These are phyloP conservation scores for Enchytraeus crypticus DNA, from an alignment of 2,888 invertebrate species.

Conservation along the genomic window DNA sequence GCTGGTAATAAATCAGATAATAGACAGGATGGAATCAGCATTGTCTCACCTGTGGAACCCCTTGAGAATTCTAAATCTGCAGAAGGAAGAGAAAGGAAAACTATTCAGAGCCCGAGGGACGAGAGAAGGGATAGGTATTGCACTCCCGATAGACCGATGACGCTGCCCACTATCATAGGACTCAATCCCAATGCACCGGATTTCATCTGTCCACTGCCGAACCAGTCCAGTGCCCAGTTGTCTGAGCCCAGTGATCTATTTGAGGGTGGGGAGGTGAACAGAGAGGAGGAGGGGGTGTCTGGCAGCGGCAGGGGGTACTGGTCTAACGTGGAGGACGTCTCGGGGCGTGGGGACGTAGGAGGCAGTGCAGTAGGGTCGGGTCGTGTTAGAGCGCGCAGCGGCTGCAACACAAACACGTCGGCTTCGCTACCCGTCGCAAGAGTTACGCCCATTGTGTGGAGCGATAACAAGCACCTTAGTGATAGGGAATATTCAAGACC, in stretches of 20 bases:
- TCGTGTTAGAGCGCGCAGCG: neutral
- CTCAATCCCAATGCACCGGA: conserved; percentile 10
- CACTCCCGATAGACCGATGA: neutral
- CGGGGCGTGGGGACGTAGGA: no score
- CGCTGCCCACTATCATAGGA: neutral
- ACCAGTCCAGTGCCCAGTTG: no score
- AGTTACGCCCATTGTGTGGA: no score
- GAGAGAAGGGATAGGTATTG: neutral
- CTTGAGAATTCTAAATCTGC: no score
- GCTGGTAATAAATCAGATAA: no score
- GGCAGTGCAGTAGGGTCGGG: neutral
- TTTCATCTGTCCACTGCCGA: conserved; percentile 1
- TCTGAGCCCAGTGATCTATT: no score
- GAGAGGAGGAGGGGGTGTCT: neutral
- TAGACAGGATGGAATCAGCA: no score
- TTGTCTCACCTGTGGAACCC: no score
- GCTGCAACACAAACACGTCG: neutral
- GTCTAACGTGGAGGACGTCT: neutral
- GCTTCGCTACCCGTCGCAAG: neutral
- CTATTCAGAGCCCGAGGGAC: no score
- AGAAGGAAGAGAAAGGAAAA: no score
- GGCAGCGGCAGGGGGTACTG: neutral
- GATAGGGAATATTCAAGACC: no score
- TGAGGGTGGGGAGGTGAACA: neutral
- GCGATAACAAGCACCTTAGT: no score